Base-by-base conservation (phyloP, 2,888 invertebrate genomes). In the Drosophila quinaria region DNA sequence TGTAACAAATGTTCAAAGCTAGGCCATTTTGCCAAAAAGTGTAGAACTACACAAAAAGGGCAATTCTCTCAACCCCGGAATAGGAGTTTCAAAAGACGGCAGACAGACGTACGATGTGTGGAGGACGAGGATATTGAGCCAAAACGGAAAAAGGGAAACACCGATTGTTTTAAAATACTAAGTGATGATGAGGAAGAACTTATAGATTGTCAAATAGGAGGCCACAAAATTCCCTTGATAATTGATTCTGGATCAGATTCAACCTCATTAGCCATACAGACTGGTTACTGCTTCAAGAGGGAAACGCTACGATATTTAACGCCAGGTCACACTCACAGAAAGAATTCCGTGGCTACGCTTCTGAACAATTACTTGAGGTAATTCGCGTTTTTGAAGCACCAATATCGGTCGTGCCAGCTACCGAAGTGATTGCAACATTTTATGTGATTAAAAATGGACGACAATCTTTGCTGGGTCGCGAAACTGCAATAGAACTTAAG, bases 381-480 rank as follows among this genome's bases (percentile, higher is more conserved):
- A 58, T 35, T 58, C 47, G 25, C 33, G 37, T 42, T 31, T 55
- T 55, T 44, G 55, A 55, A 33, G 55, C 55, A 19, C 55, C 44
- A 3, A 25, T 46, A 46, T 46, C 25, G 4, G 46, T 10, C 13
- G 46, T 46, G 8, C 46, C 46, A 46, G 8, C 33, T 33, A 2
- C 33, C 19, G 19, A 55, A 33, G 33, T 44, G 31, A 55, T 55
- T 55, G 55, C 55, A 29, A 19, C 55, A 55, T 55, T 55, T 44
- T 44, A 19, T 44, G 44, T 33, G 1, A 55, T 51, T 15, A 46
- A 61, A 49, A 55, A 63, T 63, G 37, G 59, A 52, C 33, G 37
- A 15, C 66, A 60, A 17, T 49, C 54, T 29, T 42, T 60, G n/a
- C 54, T 44, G 35, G 60, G 25, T 1, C 25, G 55, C 4, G 55